These are phyloP conservation scores for Calephelis perditalis DNA, from an alignment of 2,888 invertebrate species.

Conservation along the genomic window DNA sequence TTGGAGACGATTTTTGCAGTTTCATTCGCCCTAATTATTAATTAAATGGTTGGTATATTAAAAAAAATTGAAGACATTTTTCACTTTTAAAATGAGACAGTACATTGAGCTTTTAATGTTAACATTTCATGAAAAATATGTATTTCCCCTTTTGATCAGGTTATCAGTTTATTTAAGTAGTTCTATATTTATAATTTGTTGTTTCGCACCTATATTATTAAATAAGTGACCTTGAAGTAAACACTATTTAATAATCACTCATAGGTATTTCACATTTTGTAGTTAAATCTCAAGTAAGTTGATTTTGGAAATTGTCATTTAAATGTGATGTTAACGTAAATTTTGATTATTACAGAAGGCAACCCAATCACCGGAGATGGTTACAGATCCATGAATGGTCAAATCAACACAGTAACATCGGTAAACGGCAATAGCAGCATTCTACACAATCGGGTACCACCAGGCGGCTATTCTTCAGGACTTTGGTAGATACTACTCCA, in stretches of 20 bases:
- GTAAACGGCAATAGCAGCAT: slow-evolving; percentile 62
- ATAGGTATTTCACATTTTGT: not conserved
- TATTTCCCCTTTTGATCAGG: no score
- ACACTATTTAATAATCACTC: not conserved
- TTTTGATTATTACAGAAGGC: slow-evolving; percentile 64
- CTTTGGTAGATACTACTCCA: slow-evolving; percentile 77
- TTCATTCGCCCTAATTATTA: no score
- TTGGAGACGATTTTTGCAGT: no score
- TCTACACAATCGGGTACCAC: slow-evolving; percentile 80
- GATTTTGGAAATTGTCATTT: not conserved
- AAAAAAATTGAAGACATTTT: no score
- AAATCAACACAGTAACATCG: slow-evolving; percentile 73
- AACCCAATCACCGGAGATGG: slow-evolving; percentile 79
- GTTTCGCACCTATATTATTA: slow-evolving; percentile 23
- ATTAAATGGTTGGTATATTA: no score
- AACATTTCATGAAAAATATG: no score
- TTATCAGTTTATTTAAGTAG: no score
- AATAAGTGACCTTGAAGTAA: no score
- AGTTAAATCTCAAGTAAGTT: not conserved
- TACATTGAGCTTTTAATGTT: no score
- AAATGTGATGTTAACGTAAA: not conserved
- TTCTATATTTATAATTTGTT: not conserved
- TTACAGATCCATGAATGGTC: slow-evolving; percentile 78
- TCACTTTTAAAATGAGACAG: no score
- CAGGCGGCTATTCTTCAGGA: slow-evolving; percentile 83